Conservation (phyloP, 2,888 invertebrate species). For the Lysandra bellargus region DNA sequence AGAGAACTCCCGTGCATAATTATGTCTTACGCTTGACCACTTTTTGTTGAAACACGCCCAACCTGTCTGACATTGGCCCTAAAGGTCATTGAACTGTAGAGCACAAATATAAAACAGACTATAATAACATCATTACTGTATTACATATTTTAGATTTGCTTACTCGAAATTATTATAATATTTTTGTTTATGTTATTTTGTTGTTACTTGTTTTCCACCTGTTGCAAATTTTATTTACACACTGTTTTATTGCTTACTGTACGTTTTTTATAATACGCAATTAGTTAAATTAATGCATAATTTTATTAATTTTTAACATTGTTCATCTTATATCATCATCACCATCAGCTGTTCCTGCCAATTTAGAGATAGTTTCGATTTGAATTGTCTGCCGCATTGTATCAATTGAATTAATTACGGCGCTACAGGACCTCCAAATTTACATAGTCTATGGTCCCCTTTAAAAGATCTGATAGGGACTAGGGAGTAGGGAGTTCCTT, state of each 20-base stretch:
- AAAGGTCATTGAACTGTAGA: slow-evolving; percentile 47
- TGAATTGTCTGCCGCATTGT: no score
- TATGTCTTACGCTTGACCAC: slow-evolving; percentile 21
- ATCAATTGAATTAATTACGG: no score
- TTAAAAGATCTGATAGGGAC: no score
- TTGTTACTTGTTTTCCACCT: not conserved
- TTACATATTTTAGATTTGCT: not conserved
- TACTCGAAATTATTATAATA: not conserved
- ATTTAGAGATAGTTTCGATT: no score
- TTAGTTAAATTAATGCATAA: not conserved
- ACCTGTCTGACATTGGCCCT: slow-evolving; percentile 50
- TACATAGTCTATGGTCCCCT: no score
- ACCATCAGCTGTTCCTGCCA: not conserved
- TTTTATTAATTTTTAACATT: not conserved
- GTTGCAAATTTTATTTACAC: slow-evolving; percentile 9
- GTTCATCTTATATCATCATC: not conserved
- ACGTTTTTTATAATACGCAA: not conserved
- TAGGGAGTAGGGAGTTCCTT: no score
- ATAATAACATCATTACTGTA: not conserved
- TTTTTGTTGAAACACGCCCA: slow-evolving; percentile 38
- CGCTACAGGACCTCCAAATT: no score
- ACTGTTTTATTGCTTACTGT: not conserved
- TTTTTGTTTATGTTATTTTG: not conserved
- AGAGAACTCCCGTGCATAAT: slow-evolving; percentile 8
- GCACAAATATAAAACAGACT: slow-evolving; percentile 1